A percentile compares a stretch with the other conserved stretches of the same genome.
phyloP scores from a whole-genome alignment of 1,140 invertebrate genomes.

The Formica exsecta region DNA sequence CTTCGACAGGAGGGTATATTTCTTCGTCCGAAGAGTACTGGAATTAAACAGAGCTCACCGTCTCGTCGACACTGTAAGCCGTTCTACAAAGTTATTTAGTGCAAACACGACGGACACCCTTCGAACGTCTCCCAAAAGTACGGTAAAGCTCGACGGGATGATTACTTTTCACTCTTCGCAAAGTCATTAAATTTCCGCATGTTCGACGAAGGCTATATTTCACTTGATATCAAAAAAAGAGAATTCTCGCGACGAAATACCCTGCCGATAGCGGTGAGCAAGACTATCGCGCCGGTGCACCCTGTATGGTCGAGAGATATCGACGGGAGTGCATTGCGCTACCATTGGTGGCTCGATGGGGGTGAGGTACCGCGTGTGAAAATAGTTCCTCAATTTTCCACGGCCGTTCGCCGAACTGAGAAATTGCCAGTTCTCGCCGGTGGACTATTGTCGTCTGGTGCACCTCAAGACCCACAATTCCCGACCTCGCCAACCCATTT shows the following conservation, averaged over 20 bases:
- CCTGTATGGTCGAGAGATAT: slow-evolving; percentile 43
- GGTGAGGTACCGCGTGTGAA: slow-evolving; percentile 73
- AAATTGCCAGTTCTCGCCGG: slow-evolving; percentile 74
- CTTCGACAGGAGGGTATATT: neutral
- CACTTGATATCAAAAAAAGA: slow-evolving; percentile 21
- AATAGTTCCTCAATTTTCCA: slow-evolving; percentile 82
- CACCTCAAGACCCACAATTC: slow-evolving; percentile 65
- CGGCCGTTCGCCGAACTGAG: slow-evolving; percentile 72
- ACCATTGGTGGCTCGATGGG: slow-evolving; percentile 53
- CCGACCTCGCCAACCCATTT: slow-evolving; percentile 68
- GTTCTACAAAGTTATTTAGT: slow-evolving; percentile 50
- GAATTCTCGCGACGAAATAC: slow-evolving; percentile 7
- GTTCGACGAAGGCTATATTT: slow-evolving; percentile 49
- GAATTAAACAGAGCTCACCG: slow-evolving; percentile 24
- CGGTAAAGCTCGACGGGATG: slow-evolving; percentile 12
- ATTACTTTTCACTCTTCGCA: slow-evolving; percentile 49
- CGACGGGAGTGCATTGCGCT: slow-evolving; percentile 63
- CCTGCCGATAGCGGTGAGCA: slow-evolving; percentile 9
- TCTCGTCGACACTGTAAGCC: neutral
- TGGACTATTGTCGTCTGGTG: slow-evolving; percentile 67
- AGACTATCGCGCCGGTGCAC: slow-evolving; percentile 43
- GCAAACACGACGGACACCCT: slow-evolving; percentile 32
- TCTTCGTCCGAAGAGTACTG: neutral
- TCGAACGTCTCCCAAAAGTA: slow-evolving; percentile 17
- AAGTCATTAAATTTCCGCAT: slow-evolving; percentile 45